These are phyloP conservation scores for Coranthus polyacanthus DNA, from an alignment of 2,797 vertebrate species.

Conservation along the genomic window DNA sequence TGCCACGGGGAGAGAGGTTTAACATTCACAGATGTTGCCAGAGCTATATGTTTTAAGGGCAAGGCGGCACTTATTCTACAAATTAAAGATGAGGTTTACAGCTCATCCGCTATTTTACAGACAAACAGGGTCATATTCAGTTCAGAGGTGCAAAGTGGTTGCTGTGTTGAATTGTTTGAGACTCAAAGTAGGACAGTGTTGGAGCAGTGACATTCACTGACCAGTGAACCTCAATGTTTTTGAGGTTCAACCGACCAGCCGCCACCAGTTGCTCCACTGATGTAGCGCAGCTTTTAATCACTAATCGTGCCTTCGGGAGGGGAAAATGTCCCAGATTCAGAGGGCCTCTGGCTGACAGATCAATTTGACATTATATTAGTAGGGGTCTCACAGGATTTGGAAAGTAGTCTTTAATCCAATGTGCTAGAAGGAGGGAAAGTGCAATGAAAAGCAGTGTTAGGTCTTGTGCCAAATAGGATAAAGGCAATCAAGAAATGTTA, in stretches of 20 bases:
- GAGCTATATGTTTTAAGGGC: conserved; percentile 44
- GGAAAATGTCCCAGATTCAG: conserved; percentile 68
- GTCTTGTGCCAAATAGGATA: conserved; percentile 29
- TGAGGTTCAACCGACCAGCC: conserved; percentile 29
- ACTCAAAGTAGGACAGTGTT: conserved; percentile 8
- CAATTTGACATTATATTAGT: conserved; percentile 75
- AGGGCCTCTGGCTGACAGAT: conserved; percentile 66
- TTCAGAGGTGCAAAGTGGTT: conserved; percentile 25
- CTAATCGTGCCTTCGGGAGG: conserved; percentile 62
- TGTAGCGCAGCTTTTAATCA: conserved; percentile 49
- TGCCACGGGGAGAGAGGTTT: conserved; percentile 31
- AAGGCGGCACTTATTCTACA: conserved; percentile 29
- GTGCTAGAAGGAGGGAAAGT: conserved; percentile 48
- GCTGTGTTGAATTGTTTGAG: conserved; percentile 4
- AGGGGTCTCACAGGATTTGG: conserved; percentile 52
- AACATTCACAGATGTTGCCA: conserved; percentile 40
- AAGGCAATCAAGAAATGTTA: conserved; percentile 15
- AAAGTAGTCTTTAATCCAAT: conserved; percentile 70
- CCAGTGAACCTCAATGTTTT: conserved; percentile 10
- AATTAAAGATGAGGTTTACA: conserved; percentile 45
- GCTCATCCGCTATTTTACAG: conserved; percentile 27
- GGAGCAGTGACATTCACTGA: conserved; percentile 5
- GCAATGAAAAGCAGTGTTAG: conserved; percentile 38
- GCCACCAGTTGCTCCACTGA: conserved; percentile 53
- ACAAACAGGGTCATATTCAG: conserved; percentile 22